Conservation (phyloP, 2,888 invertebrate species). For the Lobophora halterata region DNA sequence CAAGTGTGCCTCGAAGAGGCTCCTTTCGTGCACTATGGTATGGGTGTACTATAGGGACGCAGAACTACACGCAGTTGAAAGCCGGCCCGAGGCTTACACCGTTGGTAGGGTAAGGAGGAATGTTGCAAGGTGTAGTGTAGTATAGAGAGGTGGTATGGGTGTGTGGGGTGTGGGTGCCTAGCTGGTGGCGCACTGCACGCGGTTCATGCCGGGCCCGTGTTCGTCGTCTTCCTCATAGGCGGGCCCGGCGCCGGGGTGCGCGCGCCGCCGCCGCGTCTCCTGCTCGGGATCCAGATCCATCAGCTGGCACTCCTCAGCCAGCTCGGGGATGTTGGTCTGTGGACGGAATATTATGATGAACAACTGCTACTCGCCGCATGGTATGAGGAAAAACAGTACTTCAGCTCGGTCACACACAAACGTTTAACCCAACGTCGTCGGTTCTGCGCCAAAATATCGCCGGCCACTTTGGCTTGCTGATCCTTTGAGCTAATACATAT, state of each 20-base stretch:
- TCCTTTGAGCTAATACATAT: too few relatives aligned
- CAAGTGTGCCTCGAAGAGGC: too few relatives aligned
- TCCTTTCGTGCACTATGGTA: too few relatives aligned
- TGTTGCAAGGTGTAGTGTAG: not conserved
- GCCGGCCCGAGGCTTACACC: not conserved
- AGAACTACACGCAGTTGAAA: too few relatives aligned
- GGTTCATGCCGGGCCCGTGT: constrained; percentile 82
- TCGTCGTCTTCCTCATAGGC: constrained; percentile 90
- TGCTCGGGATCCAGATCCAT: constrained; percentile 89
- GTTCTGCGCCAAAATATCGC: too few relatives aligned
- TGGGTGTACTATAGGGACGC: too few relatives aligned
- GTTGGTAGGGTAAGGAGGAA: not conserved
- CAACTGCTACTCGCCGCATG: not conserved
- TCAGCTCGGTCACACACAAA: too few relatives aligned
- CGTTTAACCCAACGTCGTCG: too few relatives aligned
- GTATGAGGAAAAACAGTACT: too few relatives aligned
- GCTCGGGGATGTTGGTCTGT: constrained; percentile 84
- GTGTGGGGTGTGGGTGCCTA: constrained; percentile 54
- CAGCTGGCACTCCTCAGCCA: constrained; percentile 87
- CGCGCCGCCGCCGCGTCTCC: constrained; percentile 84
- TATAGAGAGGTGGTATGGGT: not conserved
- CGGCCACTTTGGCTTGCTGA: too few relatives aligned
- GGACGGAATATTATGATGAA: constrained; percentile 8
- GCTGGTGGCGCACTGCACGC: constrained; percentile 90
- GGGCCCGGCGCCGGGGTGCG: constrained; percentile 76